Base-by-base conservation (phyloP, 2,113 vertebrate species). In the Hirundichthys speculiger region DNA sequence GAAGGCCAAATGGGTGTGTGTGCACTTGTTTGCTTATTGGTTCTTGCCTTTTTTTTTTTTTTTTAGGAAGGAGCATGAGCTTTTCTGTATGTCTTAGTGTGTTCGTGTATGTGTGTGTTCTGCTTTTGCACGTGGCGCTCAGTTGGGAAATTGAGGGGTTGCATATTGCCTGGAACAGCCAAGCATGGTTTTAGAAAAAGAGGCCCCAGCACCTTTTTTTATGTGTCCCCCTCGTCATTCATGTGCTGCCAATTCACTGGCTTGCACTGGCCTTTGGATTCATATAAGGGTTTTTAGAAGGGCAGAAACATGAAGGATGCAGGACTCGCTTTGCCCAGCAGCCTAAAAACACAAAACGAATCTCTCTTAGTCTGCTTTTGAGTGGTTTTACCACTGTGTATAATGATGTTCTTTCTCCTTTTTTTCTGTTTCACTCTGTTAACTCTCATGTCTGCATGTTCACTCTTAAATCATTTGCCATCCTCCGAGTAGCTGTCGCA, bases 171-270 rank as follows among this genome's bases (percentile, higher is more conserved):
- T 75, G 60, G 82, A 85, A 83, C 62, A 70, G 63, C 63, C 25
- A 0, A 47, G 60, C 20, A 15, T 54, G 64, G 64, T 69, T 85
- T 86, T 55, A 30, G 67, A 52, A 83, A 42, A 69, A 52, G 51
- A 67, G 78, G 75, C 71, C 84, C 64, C 63, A 55, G 67, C 58
- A 48, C 51, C 70, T 81, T 85, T 80, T 86, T 8, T n/a, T 16
- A 86, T 84, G 68, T 77, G 68, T 75, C 67, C 73, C 73, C 59
- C 38, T 69, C 39, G 79, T 69, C 65, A 77, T 85, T 81, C 69
- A 84, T 80, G 78, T 75, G 64, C 77, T 81, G 81, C 83, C 85
- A 81, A 77, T 75, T 61, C 30, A 41, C 65, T 72, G 61, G 81
- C 64, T 75, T 38, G n/a, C 48, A 24, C 41, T 2, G 60, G 60